phyloP scores from a whole-genome alignment of 2,888 invertebrate species.

The Thysanoteuthis rhombus region DNA sequence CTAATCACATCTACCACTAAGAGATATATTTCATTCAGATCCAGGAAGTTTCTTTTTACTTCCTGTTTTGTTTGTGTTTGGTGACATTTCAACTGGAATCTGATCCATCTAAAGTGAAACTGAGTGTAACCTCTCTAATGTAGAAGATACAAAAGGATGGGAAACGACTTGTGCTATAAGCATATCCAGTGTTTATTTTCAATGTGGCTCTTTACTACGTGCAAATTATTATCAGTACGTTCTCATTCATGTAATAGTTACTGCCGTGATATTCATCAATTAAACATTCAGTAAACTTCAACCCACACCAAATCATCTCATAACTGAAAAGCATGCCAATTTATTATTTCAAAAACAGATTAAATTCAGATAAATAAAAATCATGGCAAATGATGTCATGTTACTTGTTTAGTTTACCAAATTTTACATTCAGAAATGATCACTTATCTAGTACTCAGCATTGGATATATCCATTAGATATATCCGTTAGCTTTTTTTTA shows the following conservation, averaged over 20 bases:
- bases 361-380: too few species aligned
- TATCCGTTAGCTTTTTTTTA: too few species aligned
- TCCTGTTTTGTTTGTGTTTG: neutral
- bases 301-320: neutral
- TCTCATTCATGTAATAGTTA: neutral
- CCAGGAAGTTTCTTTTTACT: neutral
- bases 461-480: too few species aligned
- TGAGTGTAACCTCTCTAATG: neutral
- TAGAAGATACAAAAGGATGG: neutral
- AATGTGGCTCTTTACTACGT: neutral
- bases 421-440: too few species aligned
- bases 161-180: neutral
- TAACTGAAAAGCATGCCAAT: neutral
- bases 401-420: too few species aligned
- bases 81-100: neutral
- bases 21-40: too few species aligned
- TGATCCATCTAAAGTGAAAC: neutral
- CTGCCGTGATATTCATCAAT: neutral
- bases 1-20: too few species aligned
- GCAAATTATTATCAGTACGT: neutral
- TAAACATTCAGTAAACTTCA: neutral
- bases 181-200: neutral
- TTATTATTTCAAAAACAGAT: neutral
- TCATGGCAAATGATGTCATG: too few species aligned
- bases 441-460: too few species aligned